phyloP scores from a whole-genome alignment of 2,888 invertebrate species.

The Tetragonula carbonaria region DNA sequence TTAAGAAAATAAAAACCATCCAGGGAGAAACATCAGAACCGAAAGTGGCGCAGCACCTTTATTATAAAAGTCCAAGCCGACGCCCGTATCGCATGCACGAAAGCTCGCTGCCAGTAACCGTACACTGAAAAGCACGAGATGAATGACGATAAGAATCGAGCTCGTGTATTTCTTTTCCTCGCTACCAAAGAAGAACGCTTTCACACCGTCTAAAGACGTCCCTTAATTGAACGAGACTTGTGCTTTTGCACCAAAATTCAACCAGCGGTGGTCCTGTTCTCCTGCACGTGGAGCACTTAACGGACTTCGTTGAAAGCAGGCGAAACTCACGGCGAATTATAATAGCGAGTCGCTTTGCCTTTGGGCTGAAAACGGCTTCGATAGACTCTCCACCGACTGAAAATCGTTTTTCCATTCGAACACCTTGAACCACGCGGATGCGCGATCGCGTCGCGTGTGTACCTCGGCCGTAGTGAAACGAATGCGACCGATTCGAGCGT shows the following conservation, averaged over 20 bases:
- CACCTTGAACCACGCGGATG: slow-evolving; percentile 5
- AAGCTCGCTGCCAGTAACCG: neutral
- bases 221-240: slow-evolving; percentile 34
- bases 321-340: slow-evolving; percentile 8
- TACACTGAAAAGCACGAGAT: slow-evolving; percentile 13
- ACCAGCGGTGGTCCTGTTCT: slow-evolving; percentile 3
- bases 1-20: neutral
- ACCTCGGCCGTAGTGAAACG: neutral
- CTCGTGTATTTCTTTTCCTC: slow-evolving; percentile 20
- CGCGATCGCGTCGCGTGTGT: neutral
- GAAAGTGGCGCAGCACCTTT: slow-evolving; percentile 7
- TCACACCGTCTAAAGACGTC: slow-evolving; percentile 22
- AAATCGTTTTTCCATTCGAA: slow-evolving; percentile 29
- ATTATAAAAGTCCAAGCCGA: slow-evolving; percentile 8
- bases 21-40: neutral
- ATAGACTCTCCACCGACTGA: slow-evolving; percentile 3
- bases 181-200: slow-evolving; percentile 12
- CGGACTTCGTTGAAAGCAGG: slow-evolving; percentile 22
- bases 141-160: slow-evolving; percentile 18
- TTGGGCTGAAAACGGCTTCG: neutral
- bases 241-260: slow-evolving; percentile 21
- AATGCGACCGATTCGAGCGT: neutral
- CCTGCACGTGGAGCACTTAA: neutral
- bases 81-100: slow-evolving; percentile 2
- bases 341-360: neutral